A percentile compares a stretch with the other conserved stretches of the same genome.
These are phyloP conservation scores for Cyanistes caeruleus DNA, from an alignment of 2,113 vertebrate species.

Conservation along the genomic window DNA sequence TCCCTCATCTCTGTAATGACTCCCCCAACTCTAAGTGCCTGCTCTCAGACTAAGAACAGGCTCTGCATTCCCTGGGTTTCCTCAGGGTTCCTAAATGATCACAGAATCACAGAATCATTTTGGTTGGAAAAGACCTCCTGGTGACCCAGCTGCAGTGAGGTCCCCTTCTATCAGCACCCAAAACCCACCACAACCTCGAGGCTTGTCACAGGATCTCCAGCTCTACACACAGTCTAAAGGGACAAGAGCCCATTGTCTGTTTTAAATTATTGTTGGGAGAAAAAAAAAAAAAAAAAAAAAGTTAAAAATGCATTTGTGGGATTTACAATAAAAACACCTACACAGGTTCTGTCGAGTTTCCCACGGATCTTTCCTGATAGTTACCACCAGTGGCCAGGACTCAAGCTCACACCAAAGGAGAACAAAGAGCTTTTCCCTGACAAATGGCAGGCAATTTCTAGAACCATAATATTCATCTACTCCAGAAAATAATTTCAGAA, in stretches of 20 bases:
- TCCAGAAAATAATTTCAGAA: neutral
- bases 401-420: neutral
- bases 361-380: neutral
- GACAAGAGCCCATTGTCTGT: neutral
- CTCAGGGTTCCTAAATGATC: neutral
- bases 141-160: neutral
- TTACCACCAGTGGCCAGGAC: neutral
- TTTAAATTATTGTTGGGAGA: neutral
- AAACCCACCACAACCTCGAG: accelerated
- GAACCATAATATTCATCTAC: neutral
- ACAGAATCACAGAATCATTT: neutral
- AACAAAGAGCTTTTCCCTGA: neutral
- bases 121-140: neutral
- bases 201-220: neutral
- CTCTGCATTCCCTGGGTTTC: neutral
- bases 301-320: neutral
- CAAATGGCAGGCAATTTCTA: neutral
- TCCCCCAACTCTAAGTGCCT: neutral
- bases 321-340: neutral
- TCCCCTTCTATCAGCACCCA: neutral
- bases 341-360: neutral
- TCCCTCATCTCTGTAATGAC: neutral
- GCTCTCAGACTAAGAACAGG: neutral
- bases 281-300: too few relatives aligned
- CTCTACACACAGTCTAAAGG: neutral